Conservation (phyloP, 2,888 invertebrate species). For the Ectemnius cavifrons region DNA sequence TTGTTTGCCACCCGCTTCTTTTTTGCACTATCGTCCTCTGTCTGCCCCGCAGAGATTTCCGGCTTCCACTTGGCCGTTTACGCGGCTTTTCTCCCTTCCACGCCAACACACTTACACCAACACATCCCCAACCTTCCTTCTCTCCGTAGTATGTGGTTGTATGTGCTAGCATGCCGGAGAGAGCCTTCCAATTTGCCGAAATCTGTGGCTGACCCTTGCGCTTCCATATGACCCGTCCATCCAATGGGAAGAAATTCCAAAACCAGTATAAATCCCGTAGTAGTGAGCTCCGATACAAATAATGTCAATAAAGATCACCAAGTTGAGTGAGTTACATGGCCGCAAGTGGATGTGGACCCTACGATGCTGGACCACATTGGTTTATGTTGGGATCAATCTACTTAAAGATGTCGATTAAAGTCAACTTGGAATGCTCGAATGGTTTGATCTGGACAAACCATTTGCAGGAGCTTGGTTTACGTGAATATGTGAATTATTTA, state of each 20-base stretch:
- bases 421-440: too few relatives aligned
- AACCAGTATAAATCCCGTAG: background rate
- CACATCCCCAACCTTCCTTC: background rate
- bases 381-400: too few relatives aligned
- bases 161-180: background rate
- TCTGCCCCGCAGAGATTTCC: constrained; percentile 11
- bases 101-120: background rate
- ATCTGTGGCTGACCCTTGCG: constrained; percentile 17
- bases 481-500: too few relatives aligned
- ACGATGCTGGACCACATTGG: too few relatives aligned
- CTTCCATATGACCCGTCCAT: constrained; percentile 8
- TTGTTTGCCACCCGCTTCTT: constrained; percentile 43
- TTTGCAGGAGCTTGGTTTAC: too few relatives aligned
- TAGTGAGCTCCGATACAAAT: too few relatives aligned
- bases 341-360: too few relatives aligned
- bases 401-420: too few relatives aligned
- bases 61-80: constrained; percentile 16
- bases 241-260: constrained; percentile 39
- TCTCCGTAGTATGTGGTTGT: background rate
- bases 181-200: constrained; percentile 17
- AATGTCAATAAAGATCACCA: too few relatives aligned
- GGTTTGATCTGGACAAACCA: too few relatives aligned
- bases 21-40: background rate
- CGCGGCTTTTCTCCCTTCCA: constrained; percentile 7
- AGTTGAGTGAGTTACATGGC: too few relatives aligned